Evolutionary conservation across 2,113 vertebrate species (phyloP), one percentile per base, ranked within the genome.

Genomic region (Cricetomys ansorgei): DNA sequence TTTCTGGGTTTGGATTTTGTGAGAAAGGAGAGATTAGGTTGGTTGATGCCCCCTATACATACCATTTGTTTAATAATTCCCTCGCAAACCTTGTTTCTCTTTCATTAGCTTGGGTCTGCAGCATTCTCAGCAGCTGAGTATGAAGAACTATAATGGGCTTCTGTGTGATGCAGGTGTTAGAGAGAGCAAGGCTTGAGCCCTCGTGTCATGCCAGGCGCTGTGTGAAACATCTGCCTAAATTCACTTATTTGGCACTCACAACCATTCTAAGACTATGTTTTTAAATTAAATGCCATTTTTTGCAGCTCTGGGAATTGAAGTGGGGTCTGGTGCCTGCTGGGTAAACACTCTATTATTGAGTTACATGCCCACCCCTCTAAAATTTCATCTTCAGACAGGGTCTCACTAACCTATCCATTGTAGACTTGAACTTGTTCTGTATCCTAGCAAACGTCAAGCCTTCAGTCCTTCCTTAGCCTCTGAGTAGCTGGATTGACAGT

Each of bases 1-100:
- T 88, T 92, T 50, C 67, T 57, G 57, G 31, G 57, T 65, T 72
- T 97, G 75, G 65, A 91, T 80, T 88, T 79, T 57, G n/a, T 27
- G 43, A 90, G 48, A 69, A 91, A 79, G 57, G 69, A 90, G 53
- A 84, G 34, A 64, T 2, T 45, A 65, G 43, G 31, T 48, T 84
- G 55, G 73, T 27, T 94, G 72, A 34, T 72, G 64, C 67, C 64
- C 25, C 7, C 50, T 80, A 1, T 53, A 80, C n/a, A 5, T 27
- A 40, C 53, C 53, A 57, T 27, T 67, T 65, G 69, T 55, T 45
- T 79, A 48, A n/a, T 59, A 55, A 64, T 69, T 55, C 25, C 64
- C 25, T 90, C 81, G 62, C 34, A 53, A 79, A 43, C 3, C 43
- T 55, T 10, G 27, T 37, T 43, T 53, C 31, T 65, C n/a, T 94